Evolutionary conservation across 2,888 invertebrate genomes (phyloP).

Genomic region (Acrobasis suavella): DNA sequence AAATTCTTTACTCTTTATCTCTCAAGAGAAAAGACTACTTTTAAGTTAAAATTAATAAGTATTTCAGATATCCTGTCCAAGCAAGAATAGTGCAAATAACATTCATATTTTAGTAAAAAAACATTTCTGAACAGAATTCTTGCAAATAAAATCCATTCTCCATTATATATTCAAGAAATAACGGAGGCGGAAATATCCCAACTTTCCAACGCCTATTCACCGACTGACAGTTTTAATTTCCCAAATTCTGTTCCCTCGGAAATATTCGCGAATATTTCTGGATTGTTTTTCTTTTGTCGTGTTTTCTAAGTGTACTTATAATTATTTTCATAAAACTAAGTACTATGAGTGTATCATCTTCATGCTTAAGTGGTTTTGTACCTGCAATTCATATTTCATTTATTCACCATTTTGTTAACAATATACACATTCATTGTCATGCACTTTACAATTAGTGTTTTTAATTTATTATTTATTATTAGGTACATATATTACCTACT

Average conservation of each 20-base stretch:
- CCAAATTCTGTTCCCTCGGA: constrained; percentile 6
- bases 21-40: background rate
- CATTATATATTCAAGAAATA: background rate
- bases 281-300: background rate
- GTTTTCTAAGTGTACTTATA: background rate
- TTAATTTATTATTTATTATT: too few relatives aligned
- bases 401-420: too few relatives aligned
- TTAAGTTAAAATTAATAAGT: constrained; percentile 6
- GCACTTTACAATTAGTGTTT: too few relatives aligned
- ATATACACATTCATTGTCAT: too few relatives aligned
- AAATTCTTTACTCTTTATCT: too few relatives aligned
- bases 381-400: too few relatives aligned
- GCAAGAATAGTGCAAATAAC: too few relatives aligned
- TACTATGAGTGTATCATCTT: background rate
- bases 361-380: too few relatives aligned
- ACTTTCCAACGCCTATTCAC: constrained; percentile 7
- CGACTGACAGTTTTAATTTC: constrained; percentile 27
- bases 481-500: too few relatives aligned
- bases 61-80: too few relatives aligned
- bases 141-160: background rate
- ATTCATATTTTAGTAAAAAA: too few relatives aligned
- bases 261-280: background rate
- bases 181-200: background rate
- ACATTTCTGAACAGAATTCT: background rate
- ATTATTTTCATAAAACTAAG: background rate